These are phyloP conservation scores for Tiliqua scincoides DNA, from an alignment of 2,113 vertebrate genomes.

Conservation along the genomic window DNA sequence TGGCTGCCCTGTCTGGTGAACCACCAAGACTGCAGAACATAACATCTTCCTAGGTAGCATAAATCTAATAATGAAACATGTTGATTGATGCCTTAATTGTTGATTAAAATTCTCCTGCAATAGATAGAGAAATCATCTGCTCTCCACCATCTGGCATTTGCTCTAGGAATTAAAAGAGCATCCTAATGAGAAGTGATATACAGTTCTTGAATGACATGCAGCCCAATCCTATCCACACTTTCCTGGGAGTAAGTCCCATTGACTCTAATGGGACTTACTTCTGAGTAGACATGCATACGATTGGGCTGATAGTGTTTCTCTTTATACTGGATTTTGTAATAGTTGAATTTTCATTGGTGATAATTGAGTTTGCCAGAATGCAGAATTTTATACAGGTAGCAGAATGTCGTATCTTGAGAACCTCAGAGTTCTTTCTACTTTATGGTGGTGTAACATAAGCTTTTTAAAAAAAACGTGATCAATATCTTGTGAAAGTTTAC, in stretches of 20 bases:
- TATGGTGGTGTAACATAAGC: neutral
- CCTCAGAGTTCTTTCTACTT: neutral
- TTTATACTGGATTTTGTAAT: neutral
- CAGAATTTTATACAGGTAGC: neutral
- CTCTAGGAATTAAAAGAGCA: conserved; percentile 31
- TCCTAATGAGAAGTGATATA: conserved; percentile 21
- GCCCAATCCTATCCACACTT: too few relatives aligned
- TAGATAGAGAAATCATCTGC: conserved; percentile 27
- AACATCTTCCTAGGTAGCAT: too few relatives aligned
- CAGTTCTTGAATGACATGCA: conserved; percentile 13
- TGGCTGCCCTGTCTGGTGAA: too few relatives aligned
- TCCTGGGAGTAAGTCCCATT: too few relatives aligned
- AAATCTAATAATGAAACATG: neutral
- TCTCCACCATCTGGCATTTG: conserved; percentile 30
- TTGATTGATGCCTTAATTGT: conserved; percentile 15
- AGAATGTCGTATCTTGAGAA: too few relatives aligned
- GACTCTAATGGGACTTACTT: too few relatives aligned
- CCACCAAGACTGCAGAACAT: too few relatives aligned
- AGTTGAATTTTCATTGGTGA: neutral
- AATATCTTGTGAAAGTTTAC: neutral
- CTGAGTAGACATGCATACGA: too few relatives aligned
- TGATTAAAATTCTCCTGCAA: conserved; percentile 28
- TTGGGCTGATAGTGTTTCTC: neutral
- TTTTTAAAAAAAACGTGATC: neutral
- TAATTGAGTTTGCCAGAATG: neutral